Evolutionary conservation across 2,113 vertebrate species (phyloP).

Genomic region (Anhinga anhinga): DNA sequence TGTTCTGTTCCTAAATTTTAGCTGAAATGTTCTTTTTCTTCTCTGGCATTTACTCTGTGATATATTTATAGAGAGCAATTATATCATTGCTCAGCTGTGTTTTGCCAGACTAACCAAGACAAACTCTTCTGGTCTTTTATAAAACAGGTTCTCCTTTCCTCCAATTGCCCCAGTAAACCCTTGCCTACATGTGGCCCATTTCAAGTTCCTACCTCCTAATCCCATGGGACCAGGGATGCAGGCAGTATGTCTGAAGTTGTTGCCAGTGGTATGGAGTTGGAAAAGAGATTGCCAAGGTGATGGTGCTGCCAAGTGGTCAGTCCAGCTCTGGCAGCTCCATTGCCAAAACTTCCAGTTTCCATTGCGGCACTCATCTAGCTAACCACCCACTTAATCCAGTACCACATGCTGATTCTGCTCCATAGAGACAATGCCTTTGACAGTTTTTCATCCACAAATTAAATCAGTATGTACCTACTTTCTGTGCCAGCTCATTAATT

Average conservation of each 20-base stretch:
- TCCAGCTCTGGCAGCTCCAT: background rate
- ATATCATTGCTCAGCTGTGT: background rate
- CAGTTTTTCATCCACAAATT: background rate
- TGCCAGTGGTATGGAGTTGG: background rate
- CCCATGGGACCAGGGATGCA: no score
- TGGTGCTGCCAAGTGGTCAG: background rate
- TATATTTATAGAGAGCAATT: background rate
- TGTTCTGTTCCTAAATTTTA: background rate
- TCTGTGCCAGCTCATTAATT: background rate
- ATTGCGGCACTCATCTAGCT: background rate
- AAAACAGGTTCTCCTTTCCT: background rate
- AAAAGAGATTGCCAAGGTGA: background rate
- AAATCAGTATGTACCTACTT: background rate
- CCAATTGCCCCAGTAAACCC: background rate
- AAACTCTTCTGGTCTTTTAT: background rate
- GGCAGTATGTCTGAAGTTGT: background rate
- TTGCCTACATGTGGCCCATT: background rate
- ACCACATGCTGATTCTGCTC: rapidly evolving
- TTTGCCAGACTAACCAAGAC: background rate
- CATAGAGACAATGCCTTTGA: background rate
- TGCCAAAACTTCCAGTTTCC: background rate
- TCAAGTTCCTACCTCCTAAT: background rate
- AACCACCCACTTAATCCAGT: background rate
- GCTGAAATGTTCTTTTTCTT: background rate
- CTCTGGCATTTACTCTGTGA: background rate